A percentile compares a stretch with the other conserved stretches of the same genome.
Evolutionary conservation across 2,113 vertebrate species (phyloP).

Genomic region (Protobothrops mucrosquamatus): DNA sequence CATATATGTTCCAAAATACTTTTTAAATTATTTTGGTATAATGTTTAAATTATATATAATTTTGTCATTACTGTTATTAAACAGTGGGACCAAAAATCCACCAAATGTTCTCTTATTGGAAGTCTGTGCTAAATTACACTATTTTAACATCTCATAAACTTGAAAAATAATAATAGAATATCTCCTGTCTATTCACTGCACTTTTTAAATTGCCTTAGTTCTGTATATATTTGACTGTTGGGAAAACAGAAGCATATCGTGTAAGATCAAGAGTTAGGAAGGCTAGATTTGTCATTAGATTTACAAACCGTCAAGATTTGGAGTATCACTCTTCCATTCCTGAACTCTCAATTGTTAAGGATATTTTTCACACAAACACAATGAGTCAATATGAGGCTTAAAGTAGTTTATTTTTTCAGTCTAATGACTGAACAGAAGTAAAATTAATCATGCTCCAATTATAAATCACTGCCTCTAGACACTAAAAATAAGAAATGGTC

Average conservation of each 20-base stretch:
- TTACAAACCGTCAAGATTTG: neutral
- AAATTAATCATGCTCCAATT: conserved; percentile 76
- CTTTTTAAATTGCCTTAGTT: neutral
- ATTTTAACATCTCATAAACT: neutral
- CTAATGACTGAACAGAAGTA: conserved; percentile 75
- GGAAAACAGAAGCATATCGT: neutral
- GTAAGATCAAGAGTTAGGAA: neutral
- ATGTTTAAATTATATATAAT: conserved; percentile 11
- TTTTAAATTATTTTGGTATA: neutral
- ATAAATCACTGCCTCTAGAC: conserved; percentile 79
- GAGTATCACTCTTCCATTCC: neutral
- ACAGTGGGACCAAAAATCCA: neutral
- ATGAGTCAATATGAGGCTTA: conserved; percentile 57
- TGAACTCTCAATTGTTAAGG: neutral
- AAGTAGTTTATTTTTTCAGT: conserved; percentile 85
- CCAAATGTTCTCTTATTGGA: neutral
- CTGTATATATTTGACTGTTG: neutral
- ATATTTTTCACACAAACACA: neutral
- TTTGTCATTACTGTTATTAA: neutral
- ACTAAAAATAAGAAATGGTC: conserved; percentile 77
- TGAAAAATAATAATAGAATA: neutral
- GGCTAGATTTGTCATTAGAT: neutral
- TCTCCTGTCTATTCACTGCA: neutral
- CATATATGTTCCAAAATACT: neutral
- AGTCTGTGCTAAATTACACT: neutral